These are phyloP conservation scores for Spicauda simplicius DNA, from an alignment of 2,888 invertebrate genomes.

Conservation along the genomic window DNA sequence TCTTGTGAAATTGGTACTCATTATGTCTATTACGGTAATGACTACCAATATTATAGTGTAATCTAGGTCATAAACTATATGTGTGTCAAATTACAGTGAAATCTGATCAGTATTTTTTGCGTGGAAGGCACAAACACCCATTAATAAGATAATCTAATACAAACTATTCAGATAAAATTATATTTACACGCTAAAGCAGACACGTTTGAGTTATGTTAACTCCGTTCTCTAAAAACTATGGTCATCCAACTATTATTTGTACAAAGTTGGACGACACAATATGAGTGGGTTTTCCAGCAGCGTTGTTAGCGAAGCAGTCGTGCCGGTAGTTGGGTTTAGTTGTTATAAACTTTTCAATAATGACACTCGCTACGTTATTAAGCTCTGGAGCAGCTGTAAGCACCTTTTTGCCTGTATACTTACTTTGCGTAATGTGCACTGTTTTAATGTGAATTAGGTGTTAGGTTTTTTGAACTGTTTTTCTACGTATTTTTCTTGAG, in stretches of 20 bases:
- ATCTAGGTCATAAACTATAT: too few relatives aligned
- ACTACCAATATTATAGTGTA: too few relatives aligned
- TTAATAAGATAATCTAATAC: background rate
- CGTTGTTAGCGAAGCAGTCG: background rate
- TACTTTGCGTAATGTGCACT: background rate
- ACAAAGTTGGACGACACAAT: constrained; percentile 14
- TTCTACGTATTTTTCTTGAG: too few relatives aligned
- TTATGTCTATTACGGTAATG: too few relatives aligned
- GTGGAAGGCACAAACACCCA: too few relatives aligned
- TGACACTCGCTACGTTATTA: background rate
- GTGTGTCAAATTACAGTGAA: too few relatives aligned
- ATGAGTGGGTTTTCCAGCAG: background rate
- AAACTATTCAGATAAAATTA: background rate
- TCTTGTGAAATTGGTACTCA: too few relatives aligned
- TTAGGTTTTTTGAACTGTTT: background rate
- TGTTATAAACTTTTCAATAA: constrained; percentile 15
- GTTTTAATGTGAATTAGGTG: background rate
- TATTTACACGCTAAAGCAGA: background rate
- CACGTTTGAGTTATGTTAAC: background rate
- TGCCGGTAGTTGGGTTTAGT: background rate
- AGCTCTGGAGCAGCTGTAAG: background rate
- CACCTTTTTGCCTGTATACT: background rate
- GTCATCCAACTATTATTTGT: constrained; percentile 15
- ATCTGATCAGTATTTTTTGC: too few relatives aligned
- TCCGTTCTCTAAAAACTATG: background rate